phyloP scores from a whole-genome alignment of 2,113 vertebrate species.

The Nesospiza acunhae region DNA sequence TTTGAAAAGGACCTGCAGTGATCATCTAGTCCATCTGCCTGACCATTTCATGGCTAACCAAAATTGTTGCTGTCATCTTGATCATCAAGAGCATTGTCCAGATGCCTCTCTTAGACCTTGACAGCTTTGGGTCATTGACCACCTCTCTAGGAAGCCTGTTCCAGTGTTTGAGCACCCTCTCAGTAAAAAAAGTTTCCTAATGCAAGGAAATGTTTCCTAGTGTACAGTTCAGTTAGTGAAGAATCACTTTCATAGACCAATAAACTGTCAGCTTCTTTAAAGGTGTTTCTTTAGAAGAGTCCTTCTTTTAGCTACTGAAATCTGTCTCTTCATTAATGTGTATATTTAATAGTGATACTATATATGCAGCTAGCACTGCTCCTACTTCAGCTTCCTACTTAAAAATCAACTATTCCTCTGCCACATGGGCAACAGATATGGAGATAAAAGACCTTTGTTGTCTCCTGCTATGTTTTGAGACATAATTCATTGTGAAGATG shows the following conservation, averaged over 20 bases:
- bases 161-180: neutral
- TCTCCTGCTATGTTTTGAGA: neutral
- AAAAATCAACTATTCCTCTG: neutral
- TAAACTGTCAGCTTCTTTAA: neutral
- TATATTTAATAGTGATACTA: neutral
- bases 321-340: neutral
- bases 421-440: accelerated
- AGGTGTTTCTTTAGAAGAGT: neutral
- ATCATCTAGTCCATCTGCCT: neutral
- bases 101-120: neutral
- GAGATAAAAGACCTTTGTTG: neutral
- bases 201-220: neutral
- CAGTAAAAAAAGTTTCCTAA: neutral
- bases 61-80: neutral
- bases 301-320: neutral
- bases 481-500: neutral
- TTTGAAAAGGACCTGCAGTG: neutral
- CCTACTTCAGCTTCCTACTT: neutral
- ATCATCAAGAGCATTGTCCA: neutral
- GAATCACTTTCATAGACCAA: neutral
- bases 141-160: neutral
- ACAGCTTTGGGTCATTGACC: neutral
- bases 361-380: neutral
- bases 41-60: neutral
- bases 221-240: neutral